These are phyloP conservation scores for Neotragus pygmaeus DNA, from an alignment of 2,113 vertebrate genomes.

Conservation along the genomic window DNA sequence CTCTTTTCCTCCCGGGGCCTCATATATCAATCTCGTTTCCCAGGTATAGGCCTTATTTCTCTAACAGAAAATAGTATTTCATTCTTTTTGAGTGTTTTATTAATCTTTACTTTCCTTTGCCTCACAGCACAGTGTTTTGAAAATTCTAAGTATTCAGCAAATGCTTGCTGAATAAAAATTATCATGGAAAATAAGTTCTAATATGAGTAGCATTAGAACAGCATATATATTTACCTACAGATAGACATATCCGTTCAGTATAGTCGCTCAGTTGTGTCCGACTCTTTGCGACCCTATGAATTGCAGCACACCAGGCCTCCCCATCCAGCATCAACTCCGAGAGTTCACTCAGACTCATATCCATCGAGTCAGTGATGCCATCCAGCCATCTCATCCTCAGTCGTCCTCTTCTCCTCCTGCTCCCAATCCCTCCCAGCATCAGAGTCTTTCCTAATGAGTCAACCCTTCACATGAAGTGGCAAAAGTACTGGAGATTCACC, in stretches of 20 bases:
- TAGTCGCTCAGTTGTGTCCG: no score
- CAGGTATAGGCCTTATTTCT: not conserved
- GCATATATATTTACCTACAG: not conserved
- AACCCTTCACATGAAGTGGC: no score
- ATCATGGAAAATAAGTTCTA: not conserved
- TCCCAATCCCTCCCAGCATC: no score
- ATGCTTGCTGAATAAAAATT: conserved; percentile 9
- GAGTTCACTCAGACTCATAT: no score
- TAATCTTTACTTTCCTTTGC: not conserved
- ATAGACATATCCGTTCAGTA: not conserved
- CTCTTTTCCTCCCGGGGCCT: not conserved
- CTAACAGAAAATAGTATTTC: not conserved
- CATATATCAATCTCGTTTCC: not conserved
- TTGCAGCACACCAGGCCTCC: no score
- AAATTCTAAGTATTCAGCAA: conserved; percentile 1
- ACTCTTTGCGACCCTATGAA: no score
- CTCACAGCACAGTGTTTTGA: not conserved
- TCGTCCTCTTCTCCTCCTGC: no score
- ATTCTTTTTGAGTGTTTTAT: not conserved
- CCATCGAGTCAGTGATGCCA: no score
- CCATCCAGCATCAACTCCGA: no score
- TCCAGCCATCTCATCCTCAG: no score
- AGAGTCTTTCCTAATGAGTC: no score
- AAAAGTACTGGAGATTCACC: no score
- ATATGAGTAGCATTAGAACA: not conserved